Conservation (phyloP, 2,888 invertebrate genomes). For the Suillia variegata region DNA sequence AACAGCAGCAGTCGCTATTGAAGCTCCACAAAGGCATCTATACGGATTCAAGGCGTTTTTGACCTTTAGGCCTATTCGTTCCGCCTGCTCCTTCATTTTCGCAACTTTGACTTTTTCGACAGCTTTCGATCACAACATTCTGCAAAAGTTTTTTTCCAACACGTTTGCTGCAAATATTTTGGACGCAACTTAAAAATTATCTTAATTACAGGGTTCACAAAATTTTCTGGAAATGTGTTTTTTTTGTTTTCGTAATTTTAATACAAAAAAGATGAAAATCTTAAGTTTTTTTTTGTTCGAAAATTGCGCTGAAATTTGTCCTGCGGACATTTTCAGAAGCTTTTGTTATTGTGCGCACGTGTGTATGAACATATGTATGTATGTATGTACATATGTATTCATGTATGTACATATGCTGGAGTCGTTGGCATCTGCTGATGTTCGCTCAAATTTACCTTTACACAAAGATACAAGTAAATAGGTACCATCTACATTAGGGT, state of each 20-base stretch:
- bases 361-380: not conserved
- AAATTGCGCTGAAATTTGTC: constrained; percentile 41
- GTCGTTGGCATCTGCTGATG: not conserved
- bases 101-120: not conserved
- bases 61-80: constrained; percentile 1
- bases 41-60: not conserved
- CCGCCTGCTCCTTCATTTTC: not conserved
- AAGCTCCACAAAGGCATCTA: not conserved
- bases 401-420: not conserved
- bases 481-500: too few species aligned
- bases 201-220: constrained; percentile 3
- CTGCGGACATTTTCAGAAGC: constrained; percentile 51
- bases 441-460: too few species aligned
- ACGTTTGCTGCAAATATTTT: not conserved
- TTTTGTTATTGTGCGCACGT: constrained; percentile 35
- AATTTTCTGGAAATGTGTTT: not conserved
- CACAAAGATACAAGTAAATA: too few species aligned
- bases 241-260: not conserved
- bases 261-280: not conserved
- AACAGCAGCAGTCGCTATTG: not conserved
- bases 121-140: not conserved
- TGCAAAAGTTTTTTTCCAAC: not conserved
- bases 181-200: not conserved
- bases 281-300: not conserved
- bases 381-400: not conserved